Evolutionary conservation across 2,797 vertebrate species (phyloP).

Genomic region (Melanotaenia nigrans): DNA sequence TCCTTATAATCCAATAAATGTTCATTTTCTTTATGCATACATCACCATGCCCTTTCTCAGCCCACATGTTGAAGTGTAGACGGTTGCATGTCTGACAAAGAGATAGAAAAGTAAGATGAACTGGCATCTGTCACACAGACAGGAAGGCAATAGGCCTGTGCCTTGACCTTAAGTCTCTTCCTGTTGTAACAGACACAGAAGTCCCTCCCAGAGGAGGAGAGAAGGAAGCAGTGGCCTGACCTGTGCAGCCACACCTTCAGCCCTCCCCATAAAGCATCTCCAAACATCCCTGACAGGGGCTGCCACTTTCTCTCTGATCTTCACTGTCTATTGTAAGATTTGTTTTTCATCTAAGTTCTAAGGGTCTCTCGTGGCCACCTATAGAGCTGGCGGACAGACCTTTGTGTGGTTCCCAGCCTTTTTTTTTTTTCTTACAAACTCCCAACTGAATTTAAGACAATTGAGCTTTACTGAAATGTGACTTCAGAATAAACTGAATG

Average conservation of each 20-base stretch:
- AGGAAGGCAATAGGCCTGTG: conserved; percentile 76
- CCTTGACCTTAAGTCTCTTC: conserved; percentile 73
- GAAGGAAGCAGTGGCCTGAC: conserved; percentile 65
- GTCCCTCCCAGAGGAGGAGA: conserved; percentile 61
- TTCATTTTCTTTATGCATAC: neutral
- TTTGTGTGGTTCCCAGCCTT: conserved; percentile 42
- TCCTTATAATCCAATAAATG: neutral
- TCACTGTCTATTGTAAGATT: conserved; percentile 71
- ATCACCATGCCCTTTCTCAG: neutral
- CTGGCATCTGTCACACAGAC: conserved; percentile 68
- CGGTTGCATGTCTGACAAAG: conserved; percentile 4
- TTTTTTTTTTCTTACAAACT: neutral
- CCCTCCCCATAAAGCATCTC: conserved; percentile 19
- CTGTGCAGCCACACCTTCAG: conserved; percentile 63
- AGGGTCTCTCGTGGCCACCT: conserved; percentile 52
- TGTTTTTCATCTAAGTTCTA: conserved; percentile 64
- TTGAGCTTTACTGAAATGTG: neutral
- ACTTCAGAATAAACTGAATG: neutral
- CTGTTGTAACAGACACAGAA: conserved; percentile 64
- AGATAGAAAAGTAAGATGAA: conserved; percentile 37
- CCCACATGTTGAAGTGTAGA: neutral
- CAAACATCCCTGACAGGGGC: conserved; percentile 54
- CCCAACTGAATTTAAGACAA: neutral
- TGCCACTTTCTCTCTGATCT: conserved; percentile 57
- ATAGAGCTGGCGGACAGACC: conserved; percentile 31